A percentile compares a stretch with the other conserved stretches of the same genome.
Evolutionary conservation across 2,113 vertebrate genomes (phyloP).

Genomic region (Pteronura brasiliensis): DNA sequence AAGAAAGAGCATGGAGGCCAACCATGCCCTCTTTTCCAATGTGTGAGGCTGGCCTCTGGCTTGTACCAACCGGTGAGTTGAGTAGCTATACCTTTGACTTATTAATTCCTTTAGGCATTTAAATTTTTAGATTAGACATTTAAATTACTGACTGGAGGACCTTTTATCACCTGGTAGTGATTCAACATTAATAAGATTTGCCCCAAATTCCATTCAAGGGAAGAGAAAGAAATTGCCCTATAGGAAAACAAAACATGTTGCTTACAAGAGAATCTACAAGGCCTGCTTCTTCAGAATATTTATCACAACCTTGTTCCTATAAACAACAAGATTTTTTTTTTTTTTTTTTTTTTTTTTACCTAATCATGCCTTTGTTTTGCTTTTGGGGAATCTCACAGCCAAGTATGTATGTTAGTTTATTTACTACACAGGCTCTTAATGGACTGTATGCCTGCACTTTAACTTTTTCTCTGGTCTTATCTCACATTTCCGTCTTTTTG

Average conservation of each 20-base stretch:
- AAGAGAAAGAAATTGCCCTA: not conserved
- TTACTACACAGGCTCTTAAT: not conserved
- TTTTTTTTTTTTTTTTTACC: not conserved
- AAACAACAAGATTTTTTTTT: not conserved
- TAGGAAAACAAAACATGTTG: not conserved
- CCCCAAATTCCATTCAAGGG: not conserved
- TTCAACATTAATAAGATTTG: constrained; percentile 14
- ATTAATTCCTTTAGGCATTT: not conserved
- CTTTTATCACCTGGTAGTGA: not conserved
- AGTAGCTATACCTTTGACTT: not conserved
- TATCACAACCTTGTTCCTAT: not conserved
- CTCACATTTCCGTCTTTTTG: not conserved
- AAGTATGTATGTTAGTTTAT: not conserved
- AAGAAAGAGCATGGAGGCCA: not conserved
- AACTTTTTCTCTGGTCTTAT: not conserved
- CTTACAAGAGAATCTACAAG: not conserved
- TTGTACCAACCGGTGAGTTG: not conserved
- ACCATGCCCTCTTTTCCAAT: not conserved
- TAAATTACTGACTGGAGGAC: not conserved
- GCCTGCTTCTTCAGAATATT: not conserved
- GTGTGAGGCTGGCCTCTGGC: not conserved
- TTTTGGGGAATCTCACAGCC: not conserved
- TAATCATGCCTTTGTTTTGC: not conserved
- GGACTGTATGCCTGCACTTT: not conserved
- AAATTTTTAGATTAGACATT: constrained; percentile 1